Conservation (phyloP, 2,797 vertebrate species). For the Syndactyla subalaris region DNA sequence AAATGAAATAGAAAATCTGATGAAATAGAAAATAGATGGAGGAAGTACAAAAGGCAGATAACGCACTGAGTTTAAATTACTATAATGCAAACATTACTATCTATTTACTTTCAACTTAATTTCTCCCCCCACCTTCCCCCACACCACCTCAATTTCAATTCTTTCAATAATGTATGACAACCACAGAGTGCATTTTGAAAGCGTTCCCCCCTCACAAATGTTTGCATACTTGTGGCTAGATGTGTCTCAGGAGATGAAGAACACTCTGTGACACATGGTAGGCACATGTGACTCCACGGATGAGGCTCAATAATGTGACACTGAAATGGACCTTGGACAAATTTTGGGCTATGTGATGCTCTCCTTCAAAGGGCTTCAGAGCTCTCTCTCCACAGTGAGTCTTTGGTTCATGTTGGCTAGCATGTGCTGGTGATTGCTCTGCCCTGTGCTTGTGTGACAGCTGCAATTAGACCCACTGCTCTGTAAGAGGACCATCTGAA, state of each 20-base stretch:
- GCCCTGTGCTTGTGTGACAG: not conserved
- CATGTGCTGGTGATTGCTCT: not conserved
- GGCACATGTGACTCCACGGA: not conserved
- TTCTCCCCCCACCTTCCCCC: not conserved
- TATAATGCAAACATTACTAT: constrained; percentile 37
- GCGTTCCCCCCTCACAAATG: not conserved
- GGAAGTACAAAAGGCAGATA: constrained; percentile 26
- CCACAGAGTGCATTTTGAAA: not conserved
- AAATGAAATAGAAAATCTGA: constrained; percentile 56
- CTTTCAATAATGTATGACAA: not conserved
- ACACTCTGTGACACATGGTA: too few relatives aligned
- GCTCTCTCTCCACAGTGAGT: not conserved
- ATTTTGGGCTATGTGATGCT: not conserved
- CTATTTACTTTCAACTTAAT: constrained; percentile 49
- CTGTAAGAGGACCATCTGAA: not conserved
- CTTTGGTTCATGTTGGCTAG: not conserved
- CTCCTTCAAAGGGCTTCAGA: not conserved
- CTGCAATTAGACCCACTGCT: not conserved
- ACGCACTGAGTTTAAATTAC: constrained; percentile 27
- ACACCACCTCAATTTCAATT: not conserved
- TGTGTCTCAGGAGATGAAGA: not conserved
- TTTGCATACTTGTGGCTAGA: not conserved
- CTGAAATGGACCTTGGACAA: not conserved
- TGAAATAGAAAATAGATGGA: constrained; percentile 15
- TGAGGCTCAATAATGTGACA: not conserved